These are phyloP conservation scores for Hippocampus guttulatus DNA, from an alignment of 2,113 vertebrate genomes.

Conservation along the genomic window DNA sequence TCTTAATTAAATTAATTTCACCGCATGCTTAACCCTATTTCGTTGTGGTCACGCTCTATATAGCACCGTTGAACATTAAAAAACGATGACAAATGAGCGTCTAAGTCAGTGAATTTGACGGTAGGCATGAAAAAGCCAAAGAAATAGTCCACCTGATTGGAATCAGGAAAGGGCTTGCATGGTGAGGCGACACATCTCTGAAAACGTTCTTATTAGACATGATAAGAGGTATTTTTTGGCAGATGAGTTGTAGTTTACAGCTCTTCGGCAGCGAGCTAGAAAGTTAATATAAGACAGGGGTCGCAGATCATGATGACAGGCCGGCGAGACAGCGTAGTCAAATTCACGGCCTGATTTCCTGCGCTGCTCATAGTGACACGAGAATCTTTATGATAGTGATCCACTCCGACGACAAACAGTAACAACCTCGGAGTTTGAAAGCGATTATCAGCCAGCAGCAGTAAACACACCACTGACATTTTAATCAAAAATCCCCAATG, in stretches of 20 bases:
- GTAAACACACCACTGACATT: slow-evolving; percentile 43
- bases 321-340: slow-evolving; percentile 29
- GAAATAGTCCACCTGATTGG: neutral
- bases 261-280: slow-evolving; percentile 34
- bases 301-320: slow-evolving; percentile 35
- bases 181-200: neutral
- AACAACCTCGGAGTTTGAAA: slow-evolving; percentile 25
- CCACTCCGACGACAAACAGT: slow-evolving; percentile 31
- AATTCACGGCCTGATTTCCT: slow-evolving; percentile 30
- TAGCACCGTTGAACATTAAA: slow-evolving; percentile 14
- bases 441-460: slow-evolving; percentile 42
- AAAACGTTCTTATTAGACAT: slow-evolving; percentile 21
- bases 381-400: slow-evolving; percentile 39
- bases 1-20: slow-evolving; percentile 24
- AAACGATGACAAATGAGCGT: slow-evolving; percentile 3
- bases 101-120: slow-evolving; percentile 13
- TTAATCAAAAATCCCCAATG: slow-evolving; percentile 28
- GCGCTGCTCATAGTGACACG: slow-evolving; percentile 17
- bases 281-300: slow-evolving; percentile 48
- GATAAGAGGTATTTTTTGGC: slow-evolving; percentile 48
- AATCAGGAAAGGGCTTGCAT: slow-evolving; percentile 3
- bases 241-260: slow-evolving; percentile 46
- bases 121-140: slow-evolving; percentile 15
- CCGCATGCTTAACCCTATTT: neutral
- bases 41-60: neutral